phyloP scores from a whole-genome alignment of 2,113 vertebrate species.

The Asarcornis scutulata region DNA sequence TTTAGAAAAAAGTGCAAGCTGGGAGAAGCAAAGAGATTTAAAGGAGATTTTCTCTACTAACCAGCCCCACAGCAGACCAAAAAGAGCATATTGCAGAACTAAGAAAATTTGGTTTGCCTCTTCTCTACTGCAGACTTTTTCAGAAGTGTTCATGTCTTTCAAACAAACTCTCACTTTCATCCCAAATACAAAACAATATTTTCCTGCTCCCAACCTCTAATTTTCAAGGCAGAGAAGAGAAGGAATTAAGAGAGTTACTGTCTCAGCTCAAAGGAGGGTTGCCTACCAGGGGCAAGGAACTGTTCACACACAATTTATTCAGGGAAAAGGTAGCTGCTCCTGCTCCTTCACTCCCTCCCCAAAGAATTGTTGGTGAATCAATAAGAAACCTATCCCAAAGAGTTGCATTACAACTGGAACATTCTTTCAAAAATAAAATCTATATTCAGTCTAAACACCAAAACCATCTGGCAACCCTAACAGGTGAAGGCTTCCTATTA shows the following conservation, averaged over 20 bases:
- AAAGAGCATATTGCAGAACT: background rate
- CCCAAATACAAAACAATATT: background rate
- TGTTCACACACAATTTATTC: background rate
- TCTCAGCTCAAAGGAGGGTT: background rate
- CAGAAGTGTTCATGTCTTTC: background rate
- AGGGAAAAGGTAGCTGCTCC: background rate
- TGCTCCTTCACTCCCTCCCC: background rate
- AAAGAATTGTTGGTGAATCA: background rate
- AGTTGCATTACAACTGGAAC: background rate
- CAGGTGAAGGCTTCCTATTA: background rate
- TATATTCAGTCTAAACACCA: background rate
- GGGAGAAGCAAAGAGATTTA: background rate
- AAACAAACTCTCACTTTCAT: background rate
- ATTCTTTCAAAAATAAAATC: background rate
- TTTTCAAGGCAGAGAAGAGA: background rate
- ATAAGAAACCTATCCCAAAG: background rate
- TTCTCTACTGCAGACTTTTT: background rate
- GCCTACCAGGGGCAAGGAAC: background rate
- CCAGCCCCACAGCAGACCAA: background rate
- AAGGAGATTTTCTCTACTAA: background rate
- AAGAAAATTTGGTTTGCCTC: background rate
- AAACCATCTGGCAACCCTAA: background rate
- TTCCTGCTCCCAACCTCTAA: background rate
- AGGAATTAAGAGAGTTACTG: background rate
- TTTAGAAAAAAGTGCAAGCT: background rate